phyloP scores from a whole-genome alignment of 2,888 invertebrate genomes.

The Mimumesa dahlbomi region DNA sequence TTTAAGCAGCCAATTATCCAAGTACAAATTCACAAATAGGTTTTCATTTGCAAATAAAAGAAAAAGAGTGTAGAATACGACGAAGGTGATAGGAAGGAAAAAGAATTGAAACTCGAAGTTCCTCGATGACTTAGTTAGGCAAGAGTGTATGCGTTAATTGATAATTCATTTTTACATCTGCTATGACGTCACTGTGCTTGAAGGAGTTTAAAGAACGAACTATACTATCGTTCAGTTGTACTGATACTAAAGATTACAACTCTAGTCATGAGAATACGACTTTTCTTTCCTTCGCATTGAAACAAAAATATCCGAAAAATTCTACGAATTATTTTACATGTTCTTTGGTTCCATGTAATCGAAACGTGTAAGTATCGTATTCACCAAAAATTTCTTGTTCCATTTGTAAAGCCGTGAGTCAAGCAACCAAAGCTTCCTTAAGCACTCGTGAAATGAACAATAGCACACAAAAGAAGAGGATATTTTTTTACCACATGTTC shows the following conservation, averaged over 20 bases:
- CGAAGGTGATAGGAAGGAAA: background rate
- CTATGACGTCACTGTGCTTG: background rate
- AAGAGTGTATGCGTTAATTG: background rate
- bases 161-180: constrained; percentile 5
- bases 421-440: too few relatives aligned
- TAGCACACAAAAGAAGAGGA: too few relatives aligned
- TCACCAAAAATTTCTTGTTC: too few relatives aligned
- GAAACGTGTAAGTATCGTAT: too few relatives aligned
- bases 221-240: constrained; percentile 29
- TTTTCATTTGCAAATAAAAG: background rate
- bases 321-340: background rate
- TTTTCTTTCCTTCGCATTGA: constrained; percentile 14
- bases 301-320: constrained; percentile 12
- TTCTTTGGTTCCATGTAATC: too few relatives aligned
- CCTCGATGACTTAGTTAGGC: constrained; percentile 4
- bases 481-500: too few relatives aligned
- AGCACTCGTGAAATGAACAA: too few relatives aligned
- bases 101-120: constrained; percentile 11
- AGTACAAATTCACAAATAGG: background rate
- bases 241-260: constrained; percentile 39
- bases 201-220: constrained; percentile 9
- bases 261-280: constrained; percentile 65
- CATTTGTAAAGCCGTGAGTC: too few relatives aligned
- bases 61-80: too few relatives aligned
- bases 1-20: background rate